Percentiles rank a stretch among this genome's conserved stretches.
Conservation (phyloP, 1,140 invertebrate species). For the Lordiphosa mommai region DNA sequence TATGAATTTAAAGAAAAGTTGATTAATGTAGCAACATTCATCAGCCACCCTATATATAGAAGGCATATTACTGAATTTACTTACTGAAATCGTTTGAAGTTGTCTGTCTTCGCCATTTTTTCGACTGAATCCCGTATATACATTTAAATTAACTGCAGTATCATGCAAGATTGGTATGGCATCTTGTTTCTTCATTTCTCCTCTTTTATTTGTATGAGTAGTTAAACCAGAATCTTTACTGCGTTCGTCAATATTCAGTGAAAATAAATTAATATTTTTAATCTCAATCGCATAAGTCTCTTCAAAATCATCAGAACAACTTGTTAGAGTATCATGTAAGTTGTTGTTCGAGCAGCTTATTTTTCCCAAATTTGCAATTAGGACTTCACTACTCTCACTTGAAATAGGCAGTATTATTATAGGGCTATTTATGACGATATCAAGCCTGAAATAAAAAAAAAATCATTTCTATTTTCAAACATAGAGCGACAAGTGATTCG, state of each 20-base stretch:
- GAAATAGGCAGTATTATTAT: constrained; percentile 92
- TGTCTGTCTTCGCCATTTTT: constrained; percentile 59
- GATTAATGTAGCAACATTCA: too few species aligned
- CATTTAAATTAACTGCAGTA: constrained; percentile 85
- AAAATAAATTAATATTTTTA: constrained; percentile 93
- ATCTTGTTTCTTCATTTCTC: constrained; percentile 61
- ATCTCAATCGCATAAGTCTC: constrained; percentile 81
- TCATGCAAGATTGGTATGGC: constrained; percentile 81
- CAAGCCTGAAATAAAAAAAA: constrained; percentile 79
- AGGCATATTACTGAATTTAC: neutral
- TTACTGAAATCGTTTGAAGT: constrained; percentile 46
- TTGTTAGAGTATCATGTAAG: constrained; percentile 33
- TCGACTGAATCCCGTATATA: constrained; percentile 80
- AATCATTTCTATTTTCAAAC: too few species aligned
- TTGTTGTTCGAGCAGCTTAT: constrained; percentile 85
- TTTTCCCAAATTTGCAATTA: constrained; percentile 95
- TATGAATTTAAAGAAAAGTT: constrained; percentile 64
- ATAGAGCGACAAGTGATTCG: too few species aligned
- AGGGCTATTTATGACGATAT: constrained; percentile 92
- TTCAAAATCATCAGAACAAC: constrained; percentile 7
- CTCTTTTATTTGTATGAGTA: constrained; percentile 56
- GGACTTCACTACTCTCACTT: constrained; percentile 88
- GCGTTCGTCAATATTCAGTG: constrained; percentile 82
- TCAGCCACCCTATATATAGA: neutral
- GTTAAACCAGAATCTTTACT: constrained; percentile 43